Percentiles rank a stretch among this genome's conserved stretches.
Conservation (phyloP, 2,888 invertebrate genomes). For the Meghimatium bilineatum region DNA sequence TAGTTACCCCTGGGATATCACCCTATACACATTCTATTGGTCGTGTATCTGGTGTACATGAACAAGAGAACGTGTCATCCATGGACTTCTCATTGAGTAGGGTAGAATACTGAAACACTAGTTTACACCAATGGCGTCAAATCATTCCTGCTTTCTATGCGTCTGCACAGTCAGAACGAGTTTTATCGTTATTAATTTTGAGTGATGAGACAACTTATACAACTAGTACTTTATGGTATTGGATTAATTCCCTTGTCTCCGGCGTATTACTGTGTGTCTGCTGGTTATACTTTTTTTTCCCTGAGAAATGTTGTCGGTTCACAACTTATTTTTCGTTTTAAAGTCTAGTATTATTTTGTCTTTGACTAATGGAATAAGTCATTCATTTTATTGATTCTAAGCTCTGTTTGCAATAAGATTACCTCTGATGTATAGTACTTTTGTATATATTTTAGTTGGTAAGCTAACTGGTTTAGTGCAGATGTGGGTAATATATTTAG, state of each 20-base stretch:
- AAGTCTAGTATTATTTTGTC: too few relatives aligned
- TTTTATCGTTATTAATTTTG: constrained; percentile 6
- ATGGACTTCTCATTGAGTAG: neutral
- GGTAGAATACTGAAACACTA: neutral
- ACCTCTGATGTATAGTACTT: too few relatives aligned
- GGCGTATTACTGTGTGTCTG: neutral
- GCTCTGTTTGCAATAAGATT: too few relatives aligned
- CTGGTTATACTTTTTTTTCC: neutral
- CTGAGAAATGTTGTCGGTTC: too few relatives aligned
- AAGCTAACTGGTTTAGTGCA: too few relatives aligned
- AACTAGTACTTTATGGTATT: neutral
- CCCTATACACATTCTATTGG: constrained; percentile 7
- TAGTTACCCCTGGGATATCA: neutral
- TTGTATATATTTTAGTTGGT: too few relatives aligned
- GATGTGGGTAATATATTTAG: too few relatives aligned
- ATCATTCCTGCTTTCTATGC: constrained; percentile 12
- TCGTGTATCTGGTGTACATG: neutral
- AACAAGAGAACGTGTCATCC: neutral
- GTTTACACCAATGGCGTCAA: constrained; percentile 2
- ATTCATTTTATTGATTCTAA: too few relatives aligned
- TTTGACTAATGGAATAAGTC: too few relatives aligned
- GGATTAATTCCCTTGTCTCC: constrained; percentile 15
- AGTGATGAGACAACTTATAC: constrained; percentile 16
- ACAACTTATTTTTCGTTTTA: too few relatives aligned
- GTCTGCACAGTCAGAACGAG: constrained; percentile 13